Evolutionary conservation across 2,888 invertebrate species (phyloP), one percentile per base, ranked within the genome.

Genomic region (Pseudococcus longispinus): DNA sequence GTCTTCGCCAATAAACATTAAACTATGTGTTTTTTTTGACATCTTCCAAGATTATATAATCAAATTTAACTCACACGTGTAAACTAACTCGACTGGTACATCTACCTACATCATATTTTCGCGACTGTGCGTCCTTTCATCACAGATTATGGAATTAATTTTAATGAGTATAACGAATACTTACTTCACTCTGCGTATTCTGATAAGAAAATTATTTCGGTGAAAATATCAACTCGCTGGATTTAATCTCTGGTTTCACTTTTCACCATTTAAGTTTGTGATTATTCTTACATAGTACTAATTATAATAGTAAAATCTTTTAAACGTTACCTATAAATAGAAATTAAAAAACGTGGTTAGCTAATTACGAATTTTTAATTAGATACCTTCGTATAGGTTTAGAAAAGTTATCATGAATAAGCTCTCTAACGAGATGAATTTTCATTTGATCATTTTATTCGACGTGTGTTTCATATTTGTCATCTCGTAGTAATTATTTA

Each of bases 351-450:
- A 29, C 13, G 29, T 29, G 70, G 29, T 29, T 70, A 70, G 29
- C 29, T 70, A 70, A 70, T 70, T 70, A 70, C 15, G 29, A 70
- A 70, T 70, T 70, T 70, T 70, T 70, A 70, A 70, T 70, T 70
- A 13, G 32, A 70, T 70, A 70, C 15, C 29, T 65, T 4, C 70
- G 70, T 37, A 37, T 70, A 29, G 29, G 29, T 29, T 70, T 29
- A 9, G 29, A 32, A 70, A 70, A 70, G 29, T 70, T 29, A 70
- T 29, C 29, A 70, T 70, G n/a, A 70, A 18, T 20, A 18, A 15
- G 29, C 4, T 8, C 23, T 9, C 70, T 29, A 70, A 70, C 29
- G 29, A 70, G 70, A 70, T 29, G 11, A 23, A 9, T n/a, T 70
- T 29, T 70, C 29, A 18, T 70, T 70, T 60, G 60, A 60, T 51